These are phyloP conservation scores for Caenorhabditis imperialis DNA, from an alignment of 2,888 invertebrate genomes.

Conservation along the genomic window DNA sequence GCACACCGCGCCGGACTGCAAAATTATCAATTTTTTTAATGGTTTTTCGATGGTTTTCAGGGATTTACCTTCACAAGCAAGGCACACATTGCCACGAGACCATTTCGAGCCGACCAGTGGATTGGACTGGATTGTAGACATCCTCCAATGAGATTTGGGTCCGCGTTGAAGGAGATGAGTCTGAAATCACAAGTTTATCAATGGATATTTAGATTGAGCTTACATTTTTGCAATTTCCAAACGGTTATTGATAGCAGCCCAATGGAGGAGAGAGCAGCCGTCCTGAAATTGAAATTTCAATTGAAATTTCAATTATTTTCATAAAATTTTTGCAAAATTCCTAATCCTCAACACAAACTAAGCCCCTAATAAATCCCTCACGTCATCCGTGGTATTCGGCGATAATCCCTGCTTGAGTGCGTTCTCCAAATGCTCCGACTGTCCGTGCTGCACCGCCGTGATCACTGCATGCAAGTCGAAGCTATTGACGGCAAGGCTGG, in stretches of 20 bases:
- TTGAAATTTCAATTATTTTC: not conserved
- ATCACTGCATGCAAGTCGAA: slow-evolving; percentile 43
- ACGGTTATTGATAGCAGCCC: slow-evolving; percentile 99
- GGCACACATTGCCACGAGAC: slow-evolving; percentile 88
- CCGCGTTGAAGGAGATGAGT: slow-evolving; percentile 83
- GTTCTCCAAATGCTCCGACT: slow-evolving; percentile 41
- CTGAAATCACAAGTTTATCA: slow-evolving; percentile 28
- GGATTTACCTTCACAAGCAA: slow-evolving; percentile 86
- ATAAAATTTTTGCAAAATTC: not conserved
- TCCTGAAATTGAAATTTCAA: slow-evolving; percentile 80
- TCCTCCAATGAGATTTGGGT: slow-evolving; percentile 94
- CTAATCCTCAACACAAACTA: not conserved
- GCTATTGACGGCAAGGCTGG: slow-evolving; percentile 7
- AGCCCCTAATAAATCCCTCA: too few relatives aligned
- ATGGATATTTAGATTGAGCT: not conserved
- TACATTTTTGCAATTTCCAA: slow-evolving; percentile 53
- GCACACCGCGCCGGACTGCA: slow-evolving; percentile 59
- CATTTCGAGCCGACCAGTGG: slow-evolving; percentile 94
- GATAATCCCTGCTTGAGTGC: slow-evolving; percentile 49
- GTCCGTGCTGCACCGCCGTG: slow-evolving; percentile 63
- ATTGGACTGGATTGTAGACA: slow-evolving; percentile 95
- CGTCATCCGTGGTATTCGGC: slow-evolving; percentile 47
- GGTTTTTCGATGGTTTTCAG: slow-evolving; percentile 80
- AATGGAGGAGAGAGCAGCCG: slow-evolving; percentile 95
- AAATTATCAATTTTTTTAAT: slow-evolving; percentile 6